A percentile compares a stretch with the other conserved stretches of the same genome.
These are phyloP conservation scores for Fukomys damarensis DNA, from an alignment of 2,113 vertebrate species.

Conservation along the genomic window DNA sequence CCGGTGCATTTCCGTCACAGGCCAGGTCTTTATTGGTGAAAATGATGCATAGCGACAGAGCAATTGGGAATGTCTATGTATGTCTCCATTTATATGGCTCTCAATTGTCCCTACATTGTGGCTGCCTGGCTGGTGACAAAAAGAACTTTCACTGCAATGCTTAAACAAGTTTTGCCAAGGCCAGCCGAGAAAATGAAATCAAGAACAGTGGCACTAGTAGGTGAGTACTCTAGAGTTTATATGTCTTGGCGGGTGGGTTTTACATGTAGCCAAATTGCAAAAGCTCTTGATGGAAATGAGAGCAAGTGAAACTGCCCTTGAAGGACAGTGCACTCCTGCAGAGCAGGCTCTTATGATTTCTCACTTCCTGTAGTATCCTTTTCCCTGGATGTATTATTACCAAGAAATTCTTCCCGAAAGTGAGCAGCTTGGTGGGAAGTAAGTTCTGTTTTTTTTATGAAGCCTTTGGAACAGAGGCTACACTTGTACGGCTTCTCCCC, in stretches of 20 bases:
- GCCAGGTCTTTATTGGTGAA: not conserved
- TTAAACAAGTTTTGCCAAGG: not conserved
- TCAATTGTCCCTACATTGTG: no score
- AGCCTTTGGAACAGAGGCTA: not conserved
- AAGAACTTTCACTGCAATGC: not conserved
- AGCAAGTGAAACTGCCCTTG: not conserved
- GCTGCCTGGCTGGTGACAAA: no score
- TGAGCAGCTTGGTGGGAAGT: not conserved
- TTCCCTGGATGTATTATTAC: not conserved
- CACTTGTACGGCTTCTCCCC: not conserved
- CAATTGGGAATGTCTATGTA: no score
- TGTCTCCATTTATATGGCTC: not conserved
- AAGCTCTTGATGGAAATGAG: not conserved
- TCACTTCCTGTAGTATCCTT: rapidly evolving
- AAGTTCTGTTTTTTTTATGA: not conserved
- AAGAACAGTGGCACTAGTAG: not conserved
- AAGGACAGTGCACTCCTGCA: not conserved
- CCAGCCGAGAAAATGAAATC: not conserved
- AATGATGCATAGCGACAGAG: not conserved
- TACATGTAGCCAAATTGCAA: not conserved
- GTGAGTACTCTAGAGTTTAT: not conserved
- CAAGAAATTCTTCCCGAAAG: not conserved
- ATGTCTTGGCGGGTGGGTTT: not conserved
- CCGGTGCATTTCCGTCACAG: not conserved
- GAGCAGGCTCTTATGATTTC: not conserved